Percentiles rank a stretch among this genome's conserved stretches.
phyloP scores from a whole-genome alignment of 2,888 invertebrate genomes.

The Brachyptera putata region DNA sequence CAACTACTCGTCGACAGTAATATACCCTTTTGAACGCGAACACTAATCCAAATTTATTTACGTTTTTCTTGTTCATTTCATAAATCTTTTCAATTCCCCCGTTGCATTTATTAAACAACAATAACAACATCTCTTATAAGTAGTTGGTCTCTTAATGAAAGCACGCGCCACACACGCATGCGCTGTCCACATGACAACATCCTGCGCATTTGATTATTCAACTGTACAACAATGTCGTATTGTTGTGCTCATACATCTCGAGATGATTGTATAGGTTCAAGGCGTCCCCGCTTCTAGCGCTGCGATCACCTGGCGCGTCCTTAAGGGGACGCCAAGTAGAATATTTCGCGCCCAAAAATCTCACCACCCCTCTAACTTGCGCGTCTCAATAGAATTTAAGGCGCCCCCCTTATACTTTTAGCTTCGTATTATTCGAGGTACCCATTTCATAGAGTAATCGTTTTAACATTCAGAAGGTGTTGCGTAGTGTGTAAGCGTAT shows the following conservation, averaged over 20 bases:
- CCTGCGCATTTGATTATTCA: neutral
- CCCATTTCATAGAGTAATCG: no score
- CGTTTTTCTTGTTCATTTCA: no score
- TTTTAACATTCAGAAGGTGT: no score
- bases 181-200: neutral
- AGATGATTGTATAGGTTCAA: neutral
- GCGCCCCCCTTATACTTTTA: no score
- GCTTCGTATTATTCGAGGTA: no score
- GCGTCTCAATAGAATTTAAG: neutral
- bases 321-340: neutral
- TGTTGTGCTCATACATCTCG: neutral
- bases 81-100: no score
- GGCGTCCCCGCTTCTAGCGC: neutral
- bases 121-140: no score
- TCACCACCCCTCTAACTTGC: neutral
- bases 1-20: no score
- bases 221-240: neutral
- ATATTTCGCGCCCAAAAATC: conserved; percentile 4
- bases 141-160: neutral
- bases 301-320: neutral
- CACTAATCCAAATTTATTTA: no score
- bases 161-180: neutral
- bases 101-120: no score
- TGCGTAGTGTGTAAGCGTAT: no score
- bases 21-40: no score